Conservation (phyloP, 2,113 vertebrate genomes). For the Solea senegalensis region DNA sequence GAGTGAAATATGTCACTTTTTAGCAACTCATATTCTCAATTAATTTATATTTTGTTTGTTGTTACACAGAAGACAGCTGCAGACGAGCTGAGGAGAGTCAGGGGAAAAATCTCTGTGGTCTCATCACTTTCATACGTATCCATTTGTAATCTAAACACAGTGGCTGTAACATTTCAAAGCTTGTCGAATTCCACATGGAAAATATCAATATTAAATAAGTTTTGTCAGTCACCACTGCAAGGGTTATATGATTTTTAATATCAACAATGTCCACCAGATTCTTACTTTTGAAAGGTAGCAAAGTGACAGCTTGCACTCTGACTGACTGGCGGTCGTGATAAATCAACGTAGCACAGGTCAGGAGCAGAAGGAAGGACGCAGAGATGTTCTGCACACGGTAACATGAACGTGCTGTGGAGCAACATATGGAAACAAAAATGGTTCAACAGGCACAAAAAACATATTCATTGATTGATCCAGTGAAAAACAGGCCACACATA, state of each 20-base stretch:
- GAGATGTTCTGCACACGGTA: constrained; percentile 2
- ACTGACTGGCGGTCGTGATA: constrained; percentile 6
- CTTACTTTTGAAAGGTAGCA: constrained; percentile 27
- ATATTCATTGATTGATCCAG: too few relatives aligned
- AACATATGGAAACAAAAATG: too few relatives aligned
- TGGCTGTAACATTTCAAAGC: neutral
- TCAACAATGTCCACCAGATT: constrained; percentile 47
- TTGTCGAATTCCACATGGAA: neutral
- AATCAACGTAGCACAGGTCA: constrained; percentile 13
- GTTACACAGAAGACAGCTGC: neutral
- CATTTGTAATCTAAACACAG: neutral
- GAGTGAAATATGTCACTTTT: too few relatives aligned
- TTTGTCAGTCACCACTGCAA: constrained; percentile 31
- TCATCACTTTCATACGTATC: neutral
- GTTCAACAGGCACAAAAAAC: too few relatives aligned
- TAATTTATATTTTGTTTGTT: neutral
- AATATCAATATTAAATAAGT: constrained; percentile 10
- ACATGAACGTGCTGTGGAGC: neutral
- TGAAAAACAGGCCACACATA: too few relatives aligned
- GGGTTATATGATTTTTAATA: constrained; percentile 52
- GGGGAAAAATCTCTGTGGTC: neutral
- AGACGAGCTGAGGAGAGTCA: too few relatives aligned
- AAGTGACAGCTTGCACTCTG: constrained; percentile 14
- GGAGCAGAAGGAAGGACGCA: neutral
- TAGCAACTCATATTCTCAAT: neutral